phyloP scores from a whole-genome alignment of 23 tunicate genomes.

The Trididemnum nubilum region DNA sequence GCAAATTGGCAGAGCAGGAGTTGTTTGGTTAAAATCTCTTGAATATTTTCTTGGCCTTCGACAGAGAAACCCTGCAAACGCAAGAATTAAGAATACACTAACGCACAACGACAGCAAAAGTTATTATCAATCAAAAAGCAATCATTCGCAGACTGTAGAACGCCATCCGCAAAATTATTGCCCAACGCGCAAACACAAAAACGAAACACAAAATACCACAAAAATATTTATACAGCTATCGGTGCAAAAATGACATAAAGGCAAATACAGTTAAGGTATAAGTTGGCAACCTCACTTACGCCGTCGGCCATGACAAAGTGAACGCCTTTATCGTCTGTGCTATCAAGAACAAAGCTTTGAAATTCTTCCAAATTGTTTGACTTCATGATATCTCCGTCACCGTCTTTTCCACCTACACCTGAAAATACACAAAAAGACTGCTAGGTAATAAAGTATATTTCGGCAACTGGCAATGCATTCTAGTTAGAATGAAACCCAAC shows the following conservation, averaged over 20 bases:
- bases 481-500: too few species aligned
- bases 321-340: constrained; percentile 83
- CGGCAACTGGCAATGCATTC: too few species aligned
- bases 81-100: too few species aligned
- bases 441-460: not conserved
- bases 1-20: constrained; percentile 85
- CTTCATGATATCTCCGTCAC: constrained; percentile 87
- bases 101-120: too few species aligned
- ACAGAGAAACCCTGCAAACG: constrained; percentile 85
- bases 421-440: not conserved
- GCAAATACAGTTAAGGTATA: too few species aligned
- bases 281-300: too few species aligned
- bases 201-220: too few species aligned
- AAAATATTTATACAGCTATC: too few species aligned
- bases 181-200: too few species aligned
- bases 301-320: constrained; percentile 93
- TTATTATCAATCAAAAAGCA: too few species aligned
- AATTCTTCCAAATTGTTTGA: constrained; percentile 69
- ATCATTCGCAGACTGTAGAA: not conserved
- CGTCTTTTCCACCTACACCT: constrained; percentile 70
- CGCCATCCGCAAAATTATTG: not conserved
- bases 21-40: constrained; percentile 90
- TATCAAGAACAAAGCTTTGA: constrained; percentile 62
- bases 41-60: constrained; percentile 93
- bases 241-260: too few species aligned